A percentile compares a stretch with the other conserved stretches of the same genome.
These are phyloP conservation scores for Drosophila stalkeri DNA, from an alignment of 2,888 invertebrate species.

Conservation along the genomic window DNA sequence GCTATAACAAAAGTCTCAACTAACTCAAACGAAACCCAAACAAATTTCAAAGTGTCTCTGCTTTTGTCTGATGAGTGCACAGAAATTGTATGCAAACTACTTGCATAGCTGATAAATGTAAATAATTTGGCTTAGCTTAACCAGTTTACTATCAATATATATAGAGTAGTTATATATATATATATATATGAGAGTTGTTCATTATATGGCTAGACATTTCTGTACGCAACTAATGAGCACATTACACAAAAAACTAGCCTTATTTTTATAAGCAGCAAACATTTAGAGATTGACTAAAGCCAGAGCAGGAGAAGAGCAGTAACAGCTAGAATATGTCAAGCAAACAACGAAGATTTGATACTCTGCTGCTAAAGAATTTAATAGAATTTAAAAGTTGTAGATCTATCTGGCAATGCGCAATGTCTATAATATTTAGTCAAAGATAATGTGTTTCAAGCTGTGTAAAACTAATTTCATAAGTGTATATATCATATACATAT, in stretches of 20 bases:
- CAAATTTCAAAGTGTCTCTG: neutral
- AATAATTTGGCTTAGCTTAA: neutral
- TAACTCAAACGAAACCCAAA: neutral
- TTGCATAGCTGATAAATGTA: neutral
- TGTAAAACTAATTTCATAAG: no score
- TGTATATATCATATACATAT: no score
- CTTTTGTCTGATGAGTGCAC: neutral
- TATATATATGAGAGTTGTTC: neutral
- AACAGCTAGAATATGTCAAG: slow-evolving; percentile 4
- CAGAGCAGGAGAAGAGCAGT: neutral
- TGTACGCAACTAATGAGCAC: neutral
- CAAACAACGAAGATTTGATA: neutral
- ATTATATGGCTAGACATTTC: neutral
- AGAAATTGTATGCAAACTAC: neutral
- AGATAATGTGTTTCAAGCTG: no score
- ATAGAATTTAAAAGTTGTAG: no score
- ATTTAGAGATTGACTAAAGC: neutral
- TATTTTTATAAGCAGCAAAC: slow-evolving; percentile 5
- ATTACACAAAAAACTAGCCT: neutral
- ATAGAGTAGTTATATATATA: neutral
- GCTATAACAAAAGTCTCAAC: slow-evolving; percentile 2
- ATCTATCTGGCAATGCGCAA: no score
- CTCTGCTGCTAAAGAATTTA: neutral
- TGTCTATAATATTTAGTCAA: no score
- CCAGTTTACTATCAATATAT: neutral